Evolutionary conservation across 2,797 vertebrate genomes (phyloP).

Genomic region (Pteronotus mesoamericanus): DNA sequence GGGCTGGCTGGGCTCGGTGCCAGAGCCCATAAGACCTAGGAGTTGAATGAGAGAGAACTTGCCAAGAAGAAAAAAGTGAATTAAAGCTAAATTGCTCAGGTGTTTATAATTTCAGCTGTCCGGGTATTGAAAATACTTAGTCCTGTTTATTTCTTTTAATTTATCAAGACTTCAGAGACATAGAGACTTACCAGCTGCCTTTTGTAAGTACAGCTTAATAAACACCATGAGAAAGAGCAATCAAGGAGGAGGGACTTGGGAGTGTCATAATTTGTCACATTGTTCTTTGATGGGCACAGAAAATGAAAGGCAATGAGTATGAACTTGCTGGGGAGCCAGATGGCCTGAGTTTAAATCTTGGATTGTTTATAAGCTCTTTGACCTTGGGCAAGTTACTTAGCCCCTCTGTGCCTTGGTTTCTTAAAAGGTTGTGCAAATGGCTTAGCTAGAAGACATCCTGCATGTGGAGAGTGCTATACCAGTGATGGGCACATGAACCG

Average conservation of each 20-base stretch:
- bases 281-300: not conserved
- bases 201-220: not conserved
- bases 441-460: not conserved
- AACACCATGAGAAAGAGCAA: not conserved
- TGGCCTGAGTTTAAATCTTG: not conserved
- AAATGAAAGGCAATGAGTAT: not conserved
- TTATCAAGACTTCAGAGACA: not conserved
- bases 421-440: not conserved
- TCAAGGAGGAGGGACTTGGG: not conserved
- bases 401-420: not conserved
- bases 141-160: not conserved
- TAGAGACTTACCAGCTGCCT: not conserved
- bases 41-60: not conserved
- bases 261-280: not conserved
- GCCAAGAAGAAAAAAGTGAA: not conserved
- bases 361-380: not conserved
- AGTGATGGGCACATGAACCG: not conserved
- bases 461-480: rapidly evolving
- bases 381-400: not conserved
- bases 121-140: not conserved
- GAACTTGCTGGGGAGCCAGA: not conserved
- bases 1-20: not conserved
- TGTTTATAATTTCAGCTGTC: not conserved
- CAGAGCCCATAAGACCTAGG: not conserved
- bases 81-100: not conserved